Evolutionary conservation across 2,888 invertebrate genomes (phyloP).

Genomic region (Theodoxus fluviatilis): DNA sequence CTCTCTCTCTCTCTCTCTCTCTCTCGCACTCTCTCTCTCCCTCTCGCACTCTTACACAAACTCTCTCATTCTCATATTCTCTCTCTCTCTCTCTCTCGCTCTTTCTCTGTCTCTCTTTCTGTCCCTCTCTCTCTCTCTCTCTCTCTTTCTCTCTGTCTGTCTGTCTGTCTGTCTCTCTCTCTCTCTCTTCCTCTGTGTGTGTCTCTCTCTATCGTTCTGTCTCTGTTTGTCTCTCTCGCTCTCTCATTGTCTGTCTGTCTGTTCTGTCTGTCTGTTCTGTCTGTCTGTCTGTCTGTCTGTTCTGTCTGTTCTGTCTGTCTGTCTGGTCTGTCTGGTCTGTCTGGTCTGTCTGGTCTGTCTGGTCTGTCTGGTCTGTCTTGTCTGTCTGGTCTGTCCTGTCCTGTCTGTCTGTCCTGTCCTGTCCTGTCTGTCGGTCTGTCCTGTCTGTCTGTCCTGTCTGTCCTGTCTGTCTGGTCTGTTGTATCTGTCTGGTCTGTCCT

Average conservation of each 20-base stretch:
- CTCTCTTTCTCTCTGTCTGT: neutral
- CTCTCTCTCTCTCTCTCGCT: constrained; percentile 3
- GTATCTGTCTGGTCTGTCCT: too few relatives aligned
- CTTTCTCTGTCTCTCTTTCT: neutral
- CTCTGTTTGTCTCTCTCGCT: neutral
- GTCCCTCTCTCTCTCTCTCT: neutral
- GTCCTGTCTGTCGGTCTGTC: too few relatives aligned
- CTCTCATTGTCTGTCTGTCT: neutral
- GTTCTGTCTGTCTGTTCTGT: neutral
- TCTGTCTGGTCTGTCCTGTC: too few relatives aligned
- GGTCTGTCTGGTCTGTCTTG: too few relatives aligned
- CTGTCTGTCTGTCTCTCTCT: neutral
- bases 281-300: neutral
- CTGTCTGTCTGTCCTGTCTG: too few relatives aligned
- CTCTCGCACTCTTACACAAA: neutral
- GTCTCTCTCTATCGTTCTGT: neutral
- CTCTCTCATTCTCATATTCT: constrained; percentile 11
- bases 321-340: too few relatives aligned
- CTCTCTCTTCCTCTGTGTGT: neutral
- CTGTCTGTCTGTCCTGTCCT: too few relatives aligned
- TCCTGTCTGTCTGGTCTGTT: too few relatives aligned
- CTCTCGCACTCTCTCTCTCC: neutral
- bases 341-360: too few relatives aligned
- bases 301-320: neutral
- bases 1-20: neutral